These are phyloP conservation scores for Troides oblongomaculatus DNA, from an alignment of 2,888 invertebrate genomes.

Conservation along the genomic window DNA sequence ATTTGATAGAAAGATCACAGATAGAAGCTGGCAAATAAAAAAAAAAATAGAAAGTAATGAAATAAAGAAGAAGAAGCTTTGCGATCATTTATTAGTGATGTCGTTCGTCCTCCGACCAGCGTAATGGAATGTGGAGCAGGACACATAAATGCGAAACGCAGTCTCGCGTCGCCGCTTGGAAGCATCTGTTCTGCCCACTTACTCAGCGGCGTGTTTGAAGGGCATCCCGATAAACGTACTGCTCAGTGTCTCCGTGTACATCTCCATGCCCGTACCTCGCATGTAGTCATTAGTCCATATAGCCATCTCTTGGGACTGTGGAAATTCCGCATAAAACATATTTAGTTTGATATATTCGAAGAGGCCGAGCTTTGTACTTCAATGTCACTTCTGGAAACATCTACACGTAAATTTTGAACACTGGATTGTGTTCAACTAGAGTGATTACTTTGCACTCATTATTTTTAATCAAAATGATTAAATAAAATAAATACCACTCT, in stretches of 20 bases:
- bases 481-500: constrained; percentile 6
- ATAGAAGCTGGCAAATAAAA: constrained; percentile 61
- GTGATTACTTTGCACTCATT: not conserved
- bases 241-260: constrained; percentile 99
- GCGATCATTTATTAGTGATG: constrained; percentile 62
- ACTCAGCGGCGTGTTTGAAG: constrained; percentile 99
- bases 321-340: constrained; percentile 66
- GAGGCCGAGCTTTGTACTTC: constrained; percentile 13
- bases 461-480: not conserved
- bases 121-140: constrained; percentile 50
- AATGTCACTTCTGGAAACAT: not conserved
- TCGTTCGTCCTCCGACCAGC: constrained; percentile 52
- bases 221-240: constrained; percentile 98
- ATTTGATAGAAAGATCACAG: constrained; percentile 50
- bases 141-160: constrained; percentile 53
- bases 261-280: constrained; percentile 99
- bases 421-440: not conserved
- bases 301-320: constrained; percentile 96
- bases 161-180: constrained; percentile 52
- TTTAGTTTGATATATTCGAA: constrained; percentile 52
- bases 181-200: constrained; percentile 82
- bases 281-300: constrained; percentile 99
- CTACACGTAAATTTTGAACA: not conserved
- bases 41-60: constrained; percentile 46
- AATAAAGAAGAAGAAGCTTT: constrained; percentile 57